Evolutionary conservation across 2,888 invertebrate genomes (phyloP).

Genomic region (Antheraea yamamai): DNA sequence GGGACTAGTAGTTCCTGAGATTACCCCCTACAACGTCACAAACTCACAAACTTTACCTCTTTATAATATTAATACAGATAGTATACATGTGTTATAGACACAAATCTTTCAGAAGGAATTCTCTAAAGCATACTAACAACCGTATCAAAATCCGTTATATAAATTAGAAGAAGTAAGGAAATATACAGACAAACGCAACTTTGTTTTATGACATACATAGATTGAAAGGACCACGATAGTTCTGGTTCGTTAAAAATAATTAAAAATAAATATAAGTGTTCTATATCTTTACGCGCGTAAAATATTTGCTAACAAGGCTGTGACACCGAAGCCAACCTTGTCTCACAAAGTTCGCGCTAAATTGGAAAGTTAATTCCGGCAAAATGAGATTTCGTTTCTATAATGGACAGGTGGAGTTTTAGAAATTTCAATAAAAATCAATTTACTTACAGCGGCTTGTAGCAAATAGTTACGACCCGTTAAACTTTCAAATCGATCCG

Average conservation of each 20-base stretch:
- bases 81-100: no score
- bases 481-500: constrained; percentile 72
- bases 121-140: no score
- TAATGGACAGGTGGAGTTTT: constrained; percentile 9
- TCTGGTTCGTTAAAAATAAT: neutral
- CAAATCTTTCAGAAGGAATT: no score
- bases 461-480: constrained; percentile 20
- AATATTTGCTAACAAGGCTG: constrained; percentile 21
- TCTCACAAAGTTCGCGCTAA: neutral
- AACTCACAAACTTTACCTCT: no score
- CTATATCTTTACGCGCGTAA: neutral
- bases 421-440: constrained; percentile 45
- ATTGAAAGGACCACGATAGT: neutral
- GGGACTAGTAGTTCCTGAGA: no score
- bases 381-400: constrained; percentile 13
- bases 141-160: no score
- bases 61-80: no score
- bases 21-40: no score
- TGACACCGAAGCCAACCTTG: constrained; percentile 8
- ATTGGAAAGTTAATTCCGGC: constrained; percentile 14
- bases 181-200: no score
- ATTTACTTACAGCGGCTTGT: constrained; percentile 36
- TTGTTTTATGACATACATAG: no score
- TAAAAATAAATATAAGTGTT: neutral
- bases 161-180: no score